phyloP scores from a whole-genome alignment of 2,113 vertebrate genomes.

The Madoqua kirkii region DNA sequence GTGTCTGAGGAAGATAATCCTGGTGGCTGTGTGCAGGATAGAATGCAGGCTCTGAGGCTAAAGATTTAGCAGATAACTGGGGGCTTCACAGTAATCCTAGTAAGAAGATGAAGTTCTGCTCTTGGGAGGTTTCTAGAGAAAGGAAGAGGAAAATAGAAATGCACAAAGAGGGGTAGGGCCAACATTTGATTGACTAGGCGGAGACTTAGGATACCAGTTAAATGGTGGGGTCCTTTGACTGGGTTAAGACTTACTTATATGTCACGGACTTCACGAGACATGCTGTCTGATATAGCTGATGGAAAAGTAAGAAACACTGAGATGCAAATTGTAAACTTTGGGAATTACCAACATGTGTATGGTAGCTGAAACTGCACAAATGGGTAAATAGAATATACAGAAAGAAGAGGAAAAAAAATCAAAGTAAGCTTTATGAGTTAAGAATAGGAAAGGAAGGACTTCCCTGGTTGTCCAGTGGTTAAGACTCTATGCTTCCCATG shows the following conservation, averaged over 20 bases:
- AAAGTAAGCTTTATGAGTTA: neutral
- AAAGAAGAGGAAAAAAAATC: neutral
- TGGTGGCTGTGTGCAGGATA: neutral
- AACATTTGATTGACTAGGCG: neutral
- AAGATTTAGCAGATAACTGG: neutral
- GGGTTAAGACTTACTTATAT: neutral
- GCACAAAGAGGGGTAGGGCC: neutral
- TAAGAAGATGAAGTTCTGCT: neutral
- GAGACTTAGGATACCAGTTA: neutral
- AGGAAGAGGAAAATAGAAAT: neutral
- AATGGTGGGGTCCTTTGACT: neutral
- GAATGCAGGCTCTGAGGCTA: neutral
- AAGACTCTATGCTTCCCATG: neutral
- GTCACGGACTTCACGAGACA: neutral
- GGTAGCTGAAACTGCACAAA: neutral
- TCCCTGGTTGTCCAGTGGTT: neutral
- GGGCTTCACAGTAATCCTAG: neutral
- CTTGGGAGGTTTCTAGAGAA: neutral
- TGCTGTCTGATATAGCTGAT: neutral
- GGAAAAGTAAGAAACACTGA: neutral
- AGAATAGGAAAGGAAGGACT: neutral
- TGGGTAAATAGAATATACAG: neutral
- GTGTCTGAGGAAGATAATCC: neutral
- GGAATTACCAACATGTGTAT: neutral
- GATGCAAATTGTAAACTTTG: neutral